Conservation (phyloP, 2,113 vertebrate species). For the Corythornis madagascariensis region DNA sequence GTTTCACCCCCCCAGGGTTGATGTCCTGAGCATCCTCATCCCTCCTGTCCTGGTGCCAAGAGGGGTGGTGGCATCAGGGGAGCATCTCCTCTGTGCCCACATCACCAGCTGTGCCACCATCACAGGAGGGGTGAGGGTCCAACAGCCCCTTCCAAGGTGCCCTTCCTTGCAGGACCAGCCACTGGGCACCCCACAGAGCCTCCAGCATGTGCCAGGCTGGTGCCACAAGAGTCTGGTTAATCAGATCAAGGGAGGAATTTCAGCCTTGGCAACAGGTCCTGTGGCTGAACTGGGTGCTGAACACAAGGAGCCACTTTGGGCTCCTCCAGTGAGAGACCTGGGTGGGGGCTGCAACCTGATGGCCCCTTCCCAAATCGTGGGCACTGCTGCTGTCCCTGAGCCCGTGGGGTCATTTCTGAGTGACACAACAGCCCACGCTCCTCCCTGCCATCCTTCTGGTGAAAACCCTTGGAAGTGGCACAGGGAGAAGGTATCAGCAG, state of each 20-base stretch:
- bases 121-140: accelerated
- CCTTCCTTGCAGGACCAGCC: accelerated
- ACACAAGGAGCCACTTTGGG: background rate
- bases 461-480: background rate
- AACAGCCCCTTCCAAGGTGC: background rate
- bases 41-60: background rate
- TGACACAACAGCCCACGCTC: background rate
- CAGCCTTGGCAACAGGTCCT: constrained; percentile 12
- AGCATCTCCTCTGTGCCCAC: background rate
- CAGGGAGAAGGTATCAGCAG: accelerated
- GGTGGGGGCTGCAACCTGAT: background rate
- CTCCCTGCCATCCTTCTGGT: background rate
- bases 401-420: background rate
- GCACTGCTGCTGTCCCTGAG: background rate
- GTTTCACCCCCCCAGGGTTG: background rate
- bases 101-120: accelerated
- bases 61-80: accelerated
- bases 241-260: constrained; percentile 11
- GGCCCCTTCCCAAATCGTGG: accelerated
- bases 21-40: background rate
- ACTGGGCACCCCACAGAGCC: accelerated
- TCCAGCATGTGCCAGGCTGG: background rate
- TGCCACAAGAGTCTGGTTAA: background rate
- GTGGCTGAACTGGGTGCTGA: constrained; percentile 1
- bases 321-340: background rate